phyloP scores from a whole-genome alignment of 2,888 invertebrate genomes.

The Tupiocoris notatus region DNA sequence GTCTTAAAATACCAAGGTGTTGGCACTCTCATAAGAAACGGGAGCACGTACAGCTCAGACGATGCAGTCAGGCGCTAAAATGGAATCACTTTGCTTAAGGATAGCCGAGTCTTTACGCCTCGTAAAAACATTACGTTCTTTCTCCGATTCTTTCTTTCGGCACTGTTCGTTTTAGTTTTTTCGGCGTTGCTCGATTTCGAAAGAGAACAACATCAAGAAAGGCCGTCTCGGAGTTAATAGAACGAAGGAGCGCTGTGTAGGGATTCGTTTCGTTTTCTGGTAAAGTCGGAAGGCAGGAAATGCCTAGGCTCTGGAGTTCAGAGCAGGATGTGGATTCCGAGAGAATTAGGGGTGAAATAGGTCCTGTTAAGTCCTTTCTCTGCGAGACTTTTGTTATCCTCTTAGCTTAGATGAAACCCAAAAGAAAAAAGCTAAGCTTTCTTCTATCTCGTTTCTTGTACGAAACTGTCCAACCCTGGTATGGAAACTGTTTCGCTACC shows the following conservation, averaged over 20 bases:
- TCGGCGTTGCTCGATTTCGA: background rate
- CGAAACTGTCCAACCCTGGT: background rate
- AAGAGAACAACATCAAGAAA: background rate
- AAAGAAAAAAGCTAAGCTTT: background rate
- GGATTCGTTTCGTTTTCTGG: slow-evolving; percentile 22
- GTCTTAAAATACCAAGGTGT: background rate
- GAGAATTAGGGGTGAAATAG: slow-evolving; percentile 12
- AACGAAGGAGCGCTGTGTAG: slow-evolving; percentile 1
- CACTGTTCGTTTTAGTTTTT: background rate
- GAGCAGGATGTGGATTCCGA: background rate
- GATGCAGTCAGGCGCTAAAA: background rate
- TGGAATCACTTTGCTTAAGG: slow-evolving; percentile 37
- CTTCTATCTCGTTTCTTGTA: background rate
- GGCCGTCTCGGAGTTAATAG: slow-evolving; percentile 22
- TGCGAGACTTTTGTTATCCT: slow-evolving; percentile 31
- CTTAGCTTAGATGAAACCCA: slow-evolving; percentile 33
- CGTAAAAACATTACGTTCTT: slow-evolving; percentile 40
- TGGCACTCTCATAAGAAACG: slow-evolving; percentile 24
- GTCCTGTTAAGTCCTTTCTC: slow-evolving; percentile 26
- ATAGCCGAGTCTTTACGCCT: slow-evolving; percentile 30
- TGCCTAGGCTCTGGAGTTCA: background rate
- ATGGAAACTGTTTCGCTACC: background rate
- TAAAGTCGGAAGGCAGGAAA: background rate
- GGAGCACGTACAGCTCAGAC: slow-evolving; percentile 30
- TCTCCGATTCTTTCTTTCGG: slow-evolving; percentile 1